Base-by-base conservation (phyloP, 2,797 vertebrate species). In the Sebastes hubbsi region DNA sequence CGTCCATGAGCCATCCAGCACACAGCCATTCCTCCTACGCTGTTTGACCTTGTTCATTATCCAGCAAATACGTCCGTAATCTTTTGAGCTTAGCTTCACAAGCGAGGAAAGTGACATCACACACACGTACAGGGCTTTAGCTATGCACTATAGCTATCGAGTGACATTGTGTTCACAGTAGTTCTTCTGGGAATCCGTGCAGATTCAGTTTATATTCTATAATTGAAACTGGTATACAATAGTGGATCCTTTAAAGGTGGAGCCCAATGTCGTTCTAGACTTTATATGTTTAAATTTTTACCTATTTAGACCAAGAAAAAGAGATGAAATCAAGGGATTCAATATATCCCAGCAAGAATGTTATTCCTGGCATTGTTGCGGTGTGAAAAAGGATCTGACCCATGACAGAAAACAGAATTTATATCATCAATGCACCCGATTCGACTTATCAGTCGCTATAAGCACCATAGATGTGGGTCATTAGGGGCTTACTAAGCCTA, bases 41-140 rank as follows among this genome's bases (percentile, higher is more conserved):
- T n/a, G 58, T 80, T 73, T 77, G 80, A 87, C 83, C 84, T 89
- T 72, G 46, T 77, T 87, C 81, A 75, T 87, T 77, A 88, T 82
- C 60, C 81, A 74, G 66, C 38, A 72, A 78, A 87, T 78, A 82
- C 79, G 80, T 63, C 18, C 24, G 63, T 81, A 80, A 93, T 85
- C 73, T 72, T 64, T 58, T 65, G 81, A 80, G 84, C 76, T 78
- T 78, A 76, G 69, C 36, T 16, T 46, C 74, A 68, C 83, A 58
- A 72, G 46, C 1, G 10, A 71, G 70, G 64, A 72, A 62, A 65
- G 69, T 82, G 78, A 85, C 75, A 58, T 79, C 74, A 82, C 73
- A 22, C 14, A 63, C 67, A 74, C 60, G 14, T 5, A 18, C 30
- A 0, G 22, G 30, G 67, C 52, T 18, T 7, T 22, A 67, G 46